Percentiles rank a stretch among this genome's conserved stretches.
Evolutionary conservation across 2,888 invertebrate species (phyloP).

Genomic region (Cinara cedri): DNA sequence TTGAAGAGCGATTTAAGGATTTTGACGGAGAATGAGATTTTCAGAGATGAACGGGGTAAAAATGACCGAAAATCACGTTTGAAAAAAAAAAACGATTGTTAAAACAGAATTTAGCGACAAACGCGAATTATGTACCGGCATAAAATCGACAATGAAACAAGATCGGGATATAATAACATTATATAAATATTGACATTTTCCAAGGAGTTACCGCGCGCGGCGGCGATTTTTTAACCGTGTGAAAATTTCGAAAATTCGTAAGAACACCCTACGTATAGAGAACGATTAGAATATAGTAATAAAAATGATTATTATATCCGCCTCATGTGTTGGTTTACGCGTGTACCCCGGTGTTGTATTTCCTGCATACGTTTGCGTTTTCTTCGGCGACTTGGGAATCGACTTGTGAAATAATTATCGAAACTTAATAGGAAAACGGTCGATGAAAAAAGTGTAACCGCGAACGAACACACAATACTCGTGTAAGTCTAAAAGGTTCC

Average conservation of each 20-base stretch:
- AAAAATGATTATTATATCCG: no score
- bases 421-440: conserved; percentile 11
- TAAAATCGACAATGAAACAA: conserved; percentile 9
- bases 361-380: background rate
- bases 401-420: background rate
- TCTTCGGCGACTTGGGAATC: background rate
- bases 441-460: background rate
- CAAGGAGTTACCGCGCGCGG: background rate
- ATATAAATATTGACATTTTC: no score
- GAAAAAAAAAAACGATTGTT: no score
- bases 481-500: background rate
- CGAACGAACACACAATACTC: background rate
- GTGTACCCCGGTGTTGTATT: no score
- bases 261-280: no score
- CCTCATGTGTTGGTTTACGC: no score
- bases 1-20: no score
- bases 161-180: no score
- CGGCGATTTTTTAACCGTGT: background rate
- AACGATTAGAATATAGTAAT: no score
- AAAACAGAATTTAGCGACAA: conserved; percentile 1
- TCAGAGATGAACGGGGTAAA: no score
- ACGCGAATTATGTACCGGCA: background rate
- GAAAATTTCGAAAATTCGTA: conserved; percentile 22
- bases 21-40: no score
- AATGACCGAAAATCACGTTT: no score